Conservation (phyloP, 2,113 vertebrate genomes). For the Crypturellus undulatus region DNA sequence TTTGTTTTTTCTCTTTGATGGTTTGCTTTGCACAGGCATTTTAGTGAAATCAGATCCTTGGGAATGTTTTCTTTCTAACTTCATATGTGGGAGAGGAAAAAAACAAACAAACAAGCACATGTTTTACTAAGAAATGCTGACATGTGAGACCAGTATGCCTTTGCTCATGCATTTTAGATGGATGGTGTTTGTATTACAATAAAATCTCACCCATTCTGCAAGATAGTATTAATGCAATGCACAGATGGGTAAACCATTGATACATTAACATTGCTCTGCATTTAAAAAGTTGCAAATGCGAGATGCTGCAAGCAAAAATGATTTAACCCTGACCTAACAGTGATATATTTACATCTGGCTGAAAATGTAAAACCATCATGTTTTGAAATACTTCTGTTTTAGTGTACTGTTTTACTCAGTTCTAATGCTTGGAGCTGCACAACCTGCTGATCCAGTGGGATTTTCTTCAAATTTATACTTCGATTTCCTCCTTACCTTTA, state of each 20-base stretch:
- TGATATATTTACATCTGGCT: neutral
- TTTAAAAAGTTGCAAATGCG: neutral
- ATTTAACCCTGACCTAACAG: neutral
- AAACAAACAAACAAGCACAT: neutral
- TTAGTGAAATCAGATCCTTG: neutral
- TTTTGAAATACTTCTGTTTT: too few relatives aligned
- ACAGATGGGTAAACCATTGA: neutral
- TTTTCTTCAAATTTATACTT: neutral
- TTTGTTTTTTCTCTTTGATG: neutral
- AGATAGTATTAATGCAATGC: neutral
- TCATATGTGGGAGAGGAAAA: neutral
- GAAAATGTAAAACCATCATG: neutral
- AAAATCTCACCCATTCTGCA: neutral
- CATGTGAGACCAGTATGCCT: neutral
- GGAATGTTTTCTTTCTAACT: neutral
- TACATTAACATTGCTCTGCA: neutral
- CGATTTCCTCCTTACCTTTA: neutral
- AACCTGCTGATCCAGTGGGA: neutral
- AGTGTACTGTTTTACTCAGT: neutral
- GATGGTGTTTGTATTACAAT: neutral
- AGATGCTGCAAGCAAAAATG: neutral
- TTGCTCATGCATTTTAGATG: neutral
- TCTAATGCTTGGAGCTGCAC: neutral
- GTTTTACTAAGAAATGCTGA: neutral
- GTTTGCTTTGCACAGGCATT: neutral